Base-by-base conservation (phyloP, 2,113 vertebrate genomes). In the Paratilapia polleni region DNA sequence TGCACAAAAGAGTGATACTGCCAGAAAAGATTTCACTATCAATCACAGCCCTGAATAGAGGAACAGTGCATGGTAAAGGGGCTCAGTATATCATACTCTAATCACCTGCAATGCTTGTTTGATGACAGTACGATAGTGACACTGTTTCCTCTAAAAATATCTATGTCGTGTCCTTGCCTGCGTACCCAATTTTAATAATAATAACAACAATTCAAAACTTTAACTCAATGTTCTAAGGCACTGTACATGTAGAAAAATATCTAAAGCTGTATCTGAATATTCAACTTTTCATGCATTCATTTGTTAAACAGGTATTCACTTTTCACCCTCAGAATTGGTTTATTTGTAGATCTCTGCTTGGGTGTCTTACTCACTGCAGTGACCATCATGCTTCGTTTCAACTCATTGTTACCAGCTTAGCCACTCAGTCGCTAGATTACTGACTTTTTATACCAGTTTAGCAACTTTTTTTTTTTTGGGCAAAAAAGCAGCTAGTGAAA, bases 1-100 rank as follows among this genome's bases (percentile, higher is more conserved):
- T 5, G 73, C 81, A 60, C 20, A 57, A 79, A 36, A 63, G 49
- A 85, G 36, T 6, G 5, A 57, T 38, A 1, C 59, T 43, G 52
- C 61, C 28, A 76, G 57, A 64, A 79, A 79, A 62, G n/a, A 77
- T 26, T 43, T 77, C 36, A 11, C 59, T 79, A 74, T 78, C 68
- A 73, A 66, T 85, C 77, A 63, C 77, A 64, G 64, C 34, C 62
- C 41, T 83, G 77, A 77, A 66, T 11, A 41, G 56, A 74, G 15
- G 5, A 43, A 34, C 3, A 43, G 26, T 11, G 36, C 3, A 49
- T 24, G 7, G 22, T 12, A 31, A 54, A 36, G 34, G 19, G 12
- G 6, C 2, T 74, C 17, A 5, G 7, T 17, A 49, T 14, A 73
- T 63, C 5, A 41, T 5, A 57, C 17, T 59, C 13, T 31, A 84